Evolutionary conservation across 2,888 invertebrate genomes (phyloP), one percentile per base, ranked within the genome.

Genomic region (Tachina fera): DNA sequence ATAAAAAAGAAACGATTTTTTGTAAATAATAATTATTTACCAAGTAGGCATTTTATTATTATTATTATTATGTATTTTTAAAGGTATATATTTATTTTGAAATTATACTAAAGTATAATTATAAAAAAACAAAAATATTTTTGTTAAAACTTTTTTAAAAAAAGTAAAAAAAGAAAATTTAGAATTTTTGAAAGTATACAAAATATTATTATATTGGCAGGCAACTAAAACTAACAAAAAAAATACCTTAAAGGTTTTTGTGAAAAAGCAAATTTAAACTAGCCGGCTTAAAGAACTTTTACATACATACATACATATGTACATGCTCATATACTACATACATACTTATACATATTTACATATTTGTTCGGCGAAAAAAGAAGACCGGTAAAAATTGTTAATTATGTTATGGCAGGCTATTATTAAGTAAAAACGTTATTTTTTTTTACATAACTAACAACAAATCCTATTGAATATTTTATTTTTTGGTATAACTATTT

Each of bases 71-170:
- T 88, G 88, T 87, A 87, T 88, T 86, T 88, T 86, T 85, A 78
- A 84, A 87, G 87, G 80, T 83, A 87, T 87, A 87, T 87, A 86
- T 75, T 76, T 87, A 84, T 87, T 81, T 77, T 84, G 71, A 82
- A 87, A 83, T 84, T 87, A 88, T 87, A 75, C 87, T 87, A 87
- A 87, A 87, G 79, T 87, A 87, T 87, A 86, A 83, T 80, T 83
- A 58, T 56, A 84, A 74, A 53, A 70, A 71, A 76, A 56, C 45
- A 84, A 71, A 71, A 83, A 67, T 84, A 86, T 87, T 88, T 88
- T 88, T 88, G 88, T 88, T 88, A 87, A 87, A 78, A 87, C 84
- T 87, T 87, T 87, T 88, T 87, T 83, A 72, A 87, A 86, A 87
- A 87, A 87, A 87, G 87, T 78, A 72, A 22, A 49, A 31, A 65